Evolutionary conservation across 1,140 invertebrate species (phyloP).

Genomic region (Heliconius eleuchia): DNA sequence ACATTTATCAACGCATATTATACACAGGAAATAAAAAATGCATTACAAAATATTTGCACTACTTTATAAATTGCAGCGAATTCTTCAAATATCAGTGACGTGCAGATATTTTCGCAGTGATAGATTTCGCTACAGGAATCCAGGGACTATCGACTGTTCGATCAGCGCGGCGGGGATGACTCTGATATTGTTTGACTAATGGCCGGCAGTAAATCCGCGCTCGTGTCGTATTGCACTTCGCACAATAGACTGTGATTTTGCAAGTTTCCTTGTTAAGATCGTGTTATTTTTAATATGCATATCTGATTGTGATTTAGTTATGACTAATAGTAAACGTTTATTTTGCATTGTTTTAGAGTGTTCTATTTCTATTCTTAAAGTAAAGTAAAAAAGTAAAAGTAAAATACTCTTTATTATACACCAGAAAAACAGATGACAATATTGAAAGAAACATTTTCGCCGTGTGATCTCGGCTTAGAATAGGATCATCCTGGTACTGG

Average conservation of each 20-base stretch:
- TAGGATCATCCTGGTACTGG: too few relatives aligned
- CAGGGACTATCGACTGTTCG: constrained; percentile 42
- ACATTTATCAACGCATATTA: not conserved
- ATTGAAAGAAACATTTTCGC: too few relatives aligned
- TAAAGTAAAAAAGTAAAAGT: too few relatives aligned
- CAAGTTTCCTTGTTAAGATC: not conserved
- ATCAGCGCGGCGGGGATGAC: constrained; percentile 48
- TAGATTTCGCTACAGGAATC: constrained; percentile 44
- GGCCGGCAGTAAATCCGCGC: constrained; percentile 50
- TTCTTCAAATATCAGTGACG: constrained; percentile 24
- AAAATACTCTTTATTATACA: too few relatives aligned
- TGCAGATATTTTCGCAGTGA: constrained; percentile 33
- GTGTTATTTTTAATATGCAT: constrained; percentile 13
- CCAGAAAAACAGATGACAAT: too few relatives aligned
- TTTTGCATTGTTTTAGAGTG: too few relatives aligned
- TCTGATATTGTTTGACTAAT: constrained; percentile 65
- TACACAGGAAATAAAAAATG: not conserved
- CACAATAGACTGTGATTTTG: constrained; percentile 50
- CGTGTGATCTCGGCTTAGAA: too few relatives aligned
- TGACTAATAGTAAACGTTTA: too few relatives aligned
- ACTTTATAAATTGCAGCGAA: not conserved
- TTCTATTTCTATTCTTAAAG: too few relatives aligned
- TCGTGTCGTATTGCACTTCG: constrained; percentile 60
- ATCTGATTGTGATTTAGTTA: constrained; percentile 10
- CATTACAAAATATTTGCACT: not conserved